Base-by-base conservation (phyloP, 2,888 invertebrate genomes). In the Agrotis ipsilon region DNA sequence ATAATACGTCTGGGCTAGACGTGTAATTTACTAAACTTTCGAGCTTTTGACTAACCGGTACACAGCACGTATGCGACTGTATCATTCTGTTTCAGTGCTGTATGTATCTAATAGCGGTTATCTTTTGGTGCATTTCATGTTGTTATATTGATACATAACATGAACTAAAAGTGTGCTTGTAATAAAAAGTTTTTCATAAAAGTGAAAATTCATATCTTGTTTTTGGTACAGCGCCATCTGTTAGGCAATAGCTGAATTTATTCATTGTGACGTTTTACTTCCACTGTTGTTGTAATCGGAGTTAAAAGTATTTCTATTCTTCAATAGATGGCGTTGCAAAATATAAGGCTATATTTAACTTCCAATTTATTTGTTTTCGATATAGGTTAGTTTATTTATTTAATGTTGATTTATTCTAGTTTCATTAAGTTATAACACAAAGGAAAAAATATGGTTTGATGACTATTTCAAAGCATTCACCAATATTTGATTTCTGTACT, bases 271-370 rank as follows among this genome's bases (percentile, higher is more conserved):
- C 3, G 24, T 49, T 16, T 49, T 16, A n/a, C 2, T 2, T 14
- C 52, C 1, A 2, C 9, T 45, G n/a, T 11, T 2, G 0, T n/a
- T 18, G 27, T 9, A 13, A 16, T 43, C 4, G 14, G 54, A 39
- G 13, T 3, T 4, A 16, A 32, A 19, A 64, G 24, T 64, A 39
- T 46, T 39, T 5, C 52, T 54, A 52, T 57, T 52, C 1, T 3
- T 1, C 13, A 52, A 52, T 6, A 77, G 77, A 70, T 81, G 77
- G 82, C 63, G 21, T 1, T 11, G 13, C 4, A 32, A 32, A 5
- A 9, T 39, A 27, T 32, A 32, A 32, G 9, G 1, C 1, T 39
- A 39, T 1, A 2, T 2, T 1, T 54, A 27, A 5, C 2, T 13
- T 5, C 18, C 0, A 24, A 11, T n/a, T 55, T 32, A 32, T 32